Conservation (phyloP, 2,113 vertebrate genomes). For the Blennius ocellaris region DNA sequence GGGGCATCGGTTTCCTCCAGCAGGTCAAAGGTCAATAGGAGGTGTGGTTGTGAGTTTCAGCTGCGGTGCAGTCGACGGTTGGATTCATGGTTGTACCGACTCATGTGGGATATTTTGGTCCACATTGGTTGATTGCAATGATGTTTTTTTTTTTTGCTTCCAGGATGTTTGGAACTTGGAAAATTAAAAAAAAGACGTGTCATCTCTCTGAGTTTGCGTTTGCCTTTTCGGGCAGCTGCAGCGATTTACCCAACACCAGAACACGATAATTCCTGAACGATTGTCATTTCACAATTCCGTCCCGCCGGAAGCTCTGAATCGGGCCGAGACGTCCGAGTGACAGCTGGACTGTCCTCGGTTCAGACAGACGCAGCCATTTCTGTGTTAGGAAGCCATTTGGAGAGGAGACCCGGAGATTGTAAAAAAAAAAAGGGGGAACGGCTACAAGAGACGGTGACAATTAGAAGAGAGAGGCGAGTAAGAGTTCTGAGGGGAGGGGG, state of each 20-base stretch:
- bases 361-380: neutral
- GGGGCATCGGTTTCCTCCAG: no score
- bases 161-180: no score
- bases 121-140: no score
- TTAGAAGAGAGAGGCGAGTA: neutral
- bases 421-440: neutral
- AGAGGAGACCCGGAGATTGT: neutral
- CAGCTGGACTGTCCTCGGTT: neutral
- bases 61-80: no score
- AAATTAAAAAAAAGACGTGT: no score
- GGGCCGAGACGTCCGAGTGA: neutral
- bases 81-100: no score
- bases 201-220: neutral
- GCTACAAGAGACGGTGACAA: neutral
- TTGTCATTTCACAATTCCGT: neutral
- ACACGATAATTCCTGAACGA: neutral
- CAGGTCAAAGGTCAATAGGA: no score
- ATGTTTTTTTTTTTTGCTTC: no score
- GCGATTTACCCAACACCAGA: neutral
- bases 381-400: neutral
- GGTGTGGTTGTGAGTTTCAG: no score
- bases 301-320: neutral
- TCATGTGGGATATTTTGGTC: no score
- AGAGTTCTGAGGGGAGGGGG: neutral
- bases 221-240: neutral